These are phyloP conservation scores for Ips nitidus DNA, from an alignment of 1,140 invertebrate genomes.

Conservation along the genomic window DNA sequence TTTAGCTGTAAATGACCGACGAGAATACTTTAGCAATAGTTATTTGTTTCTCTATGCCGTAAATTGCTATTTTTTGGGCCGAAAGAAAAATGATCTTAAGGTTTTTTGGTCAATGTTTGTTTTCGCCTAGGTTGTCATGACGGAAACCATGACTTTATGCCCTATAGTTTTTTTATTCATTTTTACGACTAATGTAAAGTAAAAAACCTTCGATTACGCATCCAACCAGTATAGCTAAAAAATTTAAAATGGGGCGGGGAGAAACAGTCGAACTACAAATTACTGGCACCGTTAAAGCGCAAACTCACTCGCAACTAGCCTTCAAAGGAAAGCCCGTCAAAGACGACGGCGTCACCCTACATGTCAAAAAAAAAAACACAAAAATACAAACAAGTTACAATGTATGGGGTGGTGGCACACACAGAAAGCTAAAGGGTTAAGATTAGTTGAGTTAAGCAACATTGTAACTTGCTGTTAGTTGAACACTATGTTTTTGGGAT, in stretches of 20 bases:
- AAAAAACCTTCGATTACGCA: not conserved
- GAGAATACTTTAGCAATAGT: too few relatives aligned
- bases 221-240: not conserved
- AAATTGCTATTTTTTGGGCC: too few relatives aligned
- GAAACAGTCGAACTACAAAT: not conserved
- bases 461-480: conserved; percentile 42
- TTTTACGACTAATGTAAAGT: too few relatives aligned
- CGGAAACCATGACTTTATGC: too few relatives aligned
- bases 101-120: too few relatives aligned
- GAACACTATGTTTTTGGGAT: too few relatives aligned
- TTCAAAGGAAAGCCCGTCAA: too few relatives aligned
- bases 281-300: conserved; percentile 3
- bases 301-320: not conserved
- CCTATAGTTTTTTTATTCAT: too few relatives aligned
- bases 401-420: not conserved
- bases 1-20: too few relatives aligned
- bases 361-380: conserved; percentile 7
- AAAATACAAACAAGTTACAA: conserved; percentile 7
- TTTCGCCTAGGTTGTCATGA: too few relatives aligned
- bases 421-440: not conserved
- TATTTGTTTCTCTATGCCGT: too few relatives aligned
- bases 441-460: conserved; percentile 17
- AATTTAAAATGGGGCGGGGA: not conserved
- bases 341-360: not conserved
- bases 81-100: too few relatives aligned